Base-by-base conservation (phyloP, 1,140 invertebrate species). In the Pachypeltis micranthus region DNA sequence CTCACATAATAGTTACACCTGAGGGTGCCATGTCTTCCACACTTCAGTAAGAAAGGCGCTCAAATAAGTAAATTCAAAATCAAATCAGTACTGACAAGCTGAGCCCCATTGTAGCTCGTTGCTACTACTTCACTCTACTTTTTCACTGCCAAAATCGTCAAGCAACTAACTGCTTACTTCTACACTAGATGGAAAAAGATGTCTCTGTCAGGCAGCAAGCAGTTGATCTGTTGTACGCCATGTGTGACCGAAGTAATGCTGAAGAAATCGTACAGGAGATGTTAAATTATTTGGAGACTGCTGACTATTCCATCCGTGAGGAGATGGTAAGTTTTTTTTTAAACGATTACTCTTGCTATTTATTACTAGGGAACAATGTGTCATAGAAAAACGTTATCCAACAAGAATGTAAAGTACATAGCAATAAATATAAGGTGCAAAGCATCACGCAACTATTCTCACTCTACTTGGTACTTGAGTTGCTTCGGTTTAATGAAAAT, bases 201-300 rank as follows among this genome's bases (percentile, higher is more conserved):
- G 96, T 99, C 0, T 98, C 94, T 64, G 96, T 99, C 0, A 82
- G 97, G 64, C 97, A 99, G 72, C 86, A 96, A 73, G 97, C 97
- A 54, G 96, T 99, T 1, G 97, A 99, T 78, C 78, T 99, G n/a
- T 75, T 99, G 0, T 99, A 99, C 77, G 97, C 97, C 16, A 99
- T 99, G 96, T 99, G 97, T 78, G 97, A 99, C 76, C 91, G 96
- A 70, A 93, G 91, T 61, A 99, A 99, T 78, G 93, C 96, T 14
- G 96, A 98, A 76, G 95, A 99, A 78, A 99, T 99, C 75, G 97
- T 99, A 1, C 92, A 96, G 74, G 96, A 99, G 78, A 99, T 99
- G 97, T 79, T 99, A 39, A 91, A 94, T 71, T 99, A 99, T 75
- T 78, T 99, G 63, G 96, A 99, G 80, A 96, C 95, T 16, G 96